Base-by-base conservation (phyloP, 2,888 invertebrate species). In the Koerneria pararmatus region DNA sequence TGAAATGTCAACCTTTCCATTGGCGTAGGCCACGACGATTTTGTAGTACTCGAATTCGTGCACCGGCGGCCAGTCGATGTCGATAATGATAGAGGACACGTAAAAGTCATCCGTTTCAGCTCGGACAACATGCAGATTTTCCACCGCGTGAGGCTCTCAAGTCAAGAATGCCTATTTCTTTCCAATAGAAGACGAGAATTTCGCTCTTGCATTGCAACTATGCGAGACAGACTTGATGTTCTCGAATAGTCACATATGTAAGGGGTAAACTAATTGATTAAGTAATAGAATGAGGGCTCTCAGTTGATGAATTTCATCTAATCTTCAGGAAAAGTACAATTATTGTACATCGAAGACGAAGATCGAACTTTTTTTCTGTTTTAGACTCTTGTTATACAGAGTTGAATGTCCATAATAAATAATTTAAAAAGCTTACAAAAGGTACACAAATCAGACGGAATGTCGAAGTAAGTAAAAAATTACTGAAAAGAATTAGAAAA, bases 21-120 rank as follows among this genome's bases (percentile, higher is more conserved):
- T 53, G 19, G 75, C 69, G 66, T 77, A 80, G 4, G 74, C 64
- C 1, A 80, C 74, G 24, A 79, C 65, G 8, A 81, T 71, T 48
- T 80, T 77, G 66, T 78, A 79, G 5, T 70, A 57, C 2, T 76
- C 65, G 51, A 73, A 73, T 49, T 79, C 72, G 66, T 78, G 75
- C 19, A 68, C 51, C 0, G 34, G 58, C 0, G 78, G 77, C 77
- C 79, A 77, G 49, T 77, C 72, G 70, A 79, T 75, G 11, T 66
- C 72, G 48, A 81, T 41, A 27, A 67, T 67, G 27, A 81, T 72
- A 11, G 71, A 68, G 11, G 80, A 71, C 19, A 78, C 75, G 65
- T 79, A 81, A 70, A 79, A 79, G 29, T 81, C 80, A 60, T 81
- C 80, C 1, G 81, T 81, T 29, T 65, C 66, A 19, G 74, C 67